These are phyloP conservation scores for Amphilophus citrinellus DNA, from an alignment of 2,113 vertebrate genomes.

Conservation along the genomic window DNA sequence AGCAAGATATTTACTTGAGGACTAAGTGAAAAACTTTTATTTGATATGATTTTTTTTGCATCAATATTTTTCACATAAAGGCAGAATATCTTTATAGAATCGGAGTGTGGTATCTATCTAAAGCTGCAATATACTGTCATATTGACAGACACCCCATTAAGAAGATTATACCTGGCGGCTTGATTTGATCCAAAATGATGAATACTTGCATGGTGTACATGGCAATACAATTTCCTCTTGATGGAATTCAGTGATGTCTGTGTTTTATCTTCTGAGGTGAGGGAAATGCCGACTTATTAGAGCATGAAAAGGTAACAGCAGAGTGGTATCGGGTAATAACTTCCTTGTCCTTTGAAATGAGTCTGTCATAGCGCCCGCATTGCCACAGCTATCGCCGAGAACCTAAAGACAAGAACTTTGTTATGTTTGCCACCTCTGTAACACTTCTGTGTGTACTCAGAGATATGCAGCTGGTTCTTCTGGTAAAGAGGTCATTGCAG, in stretches of 20 bases:
- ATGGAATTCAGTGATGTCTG: conserved; percentile 66
- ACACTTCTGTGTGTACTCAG: conserved; percentile 11
- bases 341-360: conserved; percentile 76
- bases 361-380: conserved; percentile 60
- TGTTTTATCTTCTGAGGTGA: conserved; percentile 72
- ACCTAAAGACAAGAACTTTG: conserved; percentile 47
- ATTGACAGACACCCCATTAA: conserved; percentile 68
- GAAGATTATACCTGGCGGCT: conserved; percentile 63
- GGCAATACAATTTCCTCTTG: conserved; percentile 65
- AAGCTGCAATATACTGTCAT: conserved; percentile 41
- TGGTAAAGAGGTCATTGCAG: conserved; percentile 5
- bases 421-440: conserved; percentile 18
- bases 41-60: conserved; percentile 26
- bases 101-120: conserved; percentile 29
- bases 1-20: conserved; percentile 12
- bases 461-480: conserved; percentile 4
- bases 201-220: conserved; percentile 56
- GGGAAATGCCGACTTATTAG: conserved; percentile 73
- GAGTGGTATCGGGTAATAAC: conserved; percentile 72
- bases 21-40: conserved; percentile 31
- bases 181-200: conserved; percentile 68
- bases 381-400: conserved; percentile 38
- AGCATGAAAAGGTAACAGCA: conserved; percentile 74
- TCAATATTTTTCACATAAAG: conserved; percentile 25
- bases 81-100: conserved; percentile 51